Percentiles rank a stretch among this genome's conserved stretches.
Conservation (phyloP, 2,797 vertebrate genomes). For the Centroberyx gerrardi region DNA sequence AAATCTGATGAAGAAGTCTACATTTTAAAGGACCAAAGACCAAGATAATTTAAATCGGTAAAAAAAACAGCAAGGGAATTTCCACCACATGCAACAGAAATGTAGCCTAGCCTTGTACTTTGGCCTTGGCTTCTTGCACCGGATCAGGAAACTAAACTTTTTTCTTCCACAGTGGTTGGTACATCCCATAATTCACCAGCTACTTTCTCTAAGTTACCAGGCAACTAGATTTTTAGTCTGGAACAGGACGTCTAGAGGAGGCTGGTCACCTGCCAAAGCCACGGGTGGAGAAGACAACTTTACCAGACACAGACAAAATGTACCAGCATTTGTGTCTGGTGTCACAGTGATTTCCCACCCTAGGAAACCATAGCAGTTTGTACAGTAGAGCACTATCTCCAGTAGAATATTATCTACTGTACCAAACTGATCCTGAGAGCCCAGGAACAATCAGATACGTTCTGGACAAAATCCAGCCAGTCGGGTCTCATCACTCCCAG, state of each 20-base stretch:
- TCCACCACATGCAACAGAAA: not conserved
- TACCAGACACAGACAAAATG: conserved; percentile 25
- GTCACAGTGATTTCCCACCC: conserved; percentile 5
- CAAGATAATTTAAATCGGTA: too few relatives aligned
- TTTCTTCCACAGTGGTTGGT: not conserved
- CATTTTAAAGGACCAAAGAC: too few relatives aligned
- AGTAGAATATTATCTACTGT: too few relatives aligned
- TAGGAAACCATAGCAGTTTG: not conserved
- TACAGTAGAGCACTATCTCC: not conserved
- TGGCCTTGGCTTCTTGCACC: too few relatives aligned
- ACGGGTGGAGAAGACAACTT: conserved; percentile 2
- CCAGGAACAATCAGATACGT: too few relatives aligned
- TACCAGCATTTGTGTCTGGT: not conserved
- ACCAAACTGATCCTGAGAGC: too few relatives aligned
- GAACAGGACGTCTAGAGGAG: conserved; percentile 5
- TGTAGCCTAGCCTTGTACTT: too few relatives aligned
- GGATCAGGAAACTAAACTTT: too few relatives aligned
- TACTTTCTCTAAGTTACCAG: not conserved
- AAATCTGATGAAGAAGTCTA: too few relatives aligned
- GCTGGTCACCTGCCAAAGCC: not conserved
- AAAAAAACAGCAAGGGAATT: too few relatives aligned
- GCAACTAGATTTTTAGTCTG: not conserved
- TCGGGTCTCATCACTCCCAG: too few relatives aligned
- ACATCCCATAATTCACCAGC: not conserved
- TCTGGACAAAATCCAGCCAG: too few relatives aligned